Evolutionary conservation across 2,113 vertebrate species (phyloP), one percentile per base, ranked within the genome.

Genomic region (Dicrurus megarhynchus): DNA sequence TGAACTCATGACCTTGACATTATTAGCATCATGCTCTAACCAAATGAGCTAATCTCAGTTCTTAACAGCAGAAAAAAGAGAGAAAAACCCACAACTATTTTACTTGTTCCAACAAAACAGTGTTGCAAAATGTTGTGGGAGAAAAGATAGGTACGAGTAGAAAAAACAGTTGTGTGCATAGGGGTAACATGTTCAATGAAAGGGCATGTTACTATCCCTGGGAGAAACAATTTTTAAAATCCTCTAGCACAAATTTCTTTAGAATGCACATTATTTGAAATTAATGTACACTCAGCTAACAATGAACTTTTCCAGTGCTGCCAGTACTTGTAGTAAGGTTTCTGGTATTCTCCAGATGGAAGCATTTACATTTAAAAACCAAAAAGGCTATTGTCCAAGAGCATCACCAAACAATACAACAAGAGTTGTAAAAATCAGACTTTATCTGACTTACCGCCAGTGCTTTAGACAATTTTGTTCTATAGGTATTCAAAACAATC

Each of bases 401-500:
- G 13, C 5, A 4, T 53, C 61, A 93, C 23, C 86, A 74, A 94
- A 57, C 33, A 78, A n/a, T 11, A 30, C 22, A 70, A 33, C 3
- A 20, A 8, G 23, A 87, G 11, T 7, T 78, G 19, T 59, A 69
- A 76, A 93, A 79, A 32, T 22, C 37, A 70, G 39, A 61, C 30
- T 33, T 68, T 4, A 61, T 46, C 24, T 63, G 81, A 99, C 99
- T 99, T 98, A 99, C 99, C 50, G 99, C 99, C 41, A 99, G 98
- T 26, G 99, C 99, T 98, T 99, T 99, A 24, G 99, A 99, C 10
- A 99, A 96, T 56, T 98, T 98, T 13, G 98, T 98, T 95, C 99
- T 99, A 76, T 99, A 99, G 91, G 99, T 99, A 76, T 99, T 99
- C 89, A 99, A 96, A 68, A 99, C 98, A 73, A 99, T 99, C 4